Evolutionary conservation across 2,113 vertebrate species (phyloP).

Genomic region (Xyliphius kryptos): DNA sequence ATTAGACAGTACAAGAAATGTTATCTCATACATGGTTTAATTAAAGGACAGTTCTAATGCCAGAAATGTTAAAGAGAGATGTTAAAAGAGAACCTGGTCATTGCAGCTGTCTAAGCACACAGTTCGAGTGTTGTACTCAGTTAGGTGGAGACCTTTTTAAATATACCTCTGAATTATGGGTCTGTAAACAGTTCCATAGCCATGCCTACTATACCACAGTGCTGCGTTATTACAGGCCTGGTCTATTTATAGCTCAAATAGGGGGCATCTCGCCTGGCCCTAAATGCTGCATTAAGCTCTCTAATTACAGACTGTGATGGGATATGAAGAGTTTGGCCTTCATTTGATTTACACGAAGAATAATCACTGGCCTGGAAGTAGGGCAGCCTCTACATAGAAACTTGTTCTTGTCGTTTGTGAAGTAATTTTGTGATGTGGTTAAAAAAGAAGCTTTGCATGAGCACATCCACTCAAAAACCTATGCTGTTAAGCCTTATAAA

Average conservation of each 20-base stretch:
- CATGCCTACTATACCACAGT: slow-evolving; percentile 21
- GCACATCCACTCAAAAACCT: not conserved
- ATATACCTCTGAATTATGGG: slow-evolving; percentile 23
- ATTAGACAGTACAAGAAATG: no score
- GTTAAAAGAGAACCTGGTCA: not conserved
- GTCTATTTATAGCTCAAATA: slow-evolving; percentile 37
- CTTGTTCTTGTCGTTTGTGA: slow-evolving; percentile 22
- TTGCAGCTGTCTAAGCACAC: not conserved
- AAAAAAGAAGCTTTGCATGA: not conserved
- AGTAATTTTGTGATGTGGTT: slow-evolving; percentile 41
- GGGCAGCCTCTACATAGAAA: slow-evolving; percentile 30
- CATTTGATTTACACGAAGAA: slow-evolving; percentile 30
- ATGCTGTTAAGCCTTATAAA: not conserved
- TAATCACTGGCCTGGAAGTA: slow-evolving; percentile 35
- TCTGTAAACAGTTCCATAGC: slow-evolving; percentile 33
- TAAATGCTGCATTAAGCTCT: slow-evolving; percentile 23
- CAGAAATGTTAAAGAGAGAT: no score
- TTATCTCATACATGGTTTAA: not conserved
- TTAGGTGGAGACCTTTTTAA: slow-evolving; percentile 37
- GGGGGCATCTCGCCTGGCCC: slow-evolving; percentile 15
- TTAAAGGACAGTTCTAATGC: not conserved
- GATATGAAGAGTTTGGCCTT: slow-evolving; percentile 22
- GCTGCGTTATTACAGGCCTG: slow-evolving; percentile 39
- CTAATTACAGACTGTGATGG: slow-evolving; percentile 42
- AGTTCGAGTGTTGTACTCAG: slow-evolving; percentile 4